Base-by-base conservation (phyloP, 2,888 invertebrate species). In the Parochlus steinenii region DNA sequence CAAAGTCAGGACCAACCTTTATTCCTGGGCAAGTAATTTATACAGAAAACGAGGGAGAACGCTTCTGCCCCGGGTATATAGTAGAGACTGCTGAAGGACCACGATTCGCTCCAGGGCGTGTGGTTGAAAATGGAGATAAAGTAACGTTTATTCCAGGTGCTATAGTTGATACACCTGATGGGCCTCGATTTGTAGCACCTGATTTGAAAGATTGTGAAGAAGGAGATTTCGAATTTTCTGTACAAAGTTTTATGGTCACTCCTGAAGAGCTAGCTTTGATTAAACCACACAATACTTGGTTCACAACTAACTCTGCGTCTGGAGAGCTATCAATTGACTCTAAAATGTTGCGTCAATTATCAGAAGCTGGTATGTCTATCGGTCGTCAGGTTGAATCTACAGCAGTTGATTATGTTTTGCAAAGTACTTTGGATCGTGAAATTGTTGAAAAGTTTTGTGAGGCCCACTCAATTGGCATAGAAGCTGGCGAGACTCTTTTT, bases 81-180 rank as follows among this genome's bases (percentile, higher is more conserved):
- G 73, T 77, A n/a, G 74, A 75, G 44, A 74, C 75, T 1, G 66
- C 69, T 40, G 71, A 74, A 47, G 75, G 74, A 0, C 73, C 74
- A 4, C 60, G 73, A 46, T 79, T 80, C 51, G 64, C 80, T 4
- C 68, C 74, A 1, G 80, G 81, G 1, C 71, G 78, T 58, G 74
- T 76, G 31, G 65, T 80, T 29, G 71, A 75, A 48, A 74, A 74
- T 1, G 74, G 74, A 38, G 69, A 69, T 31, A 73, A 77, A 12
- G 66, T 77, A 3, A 75, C 75, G 36, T 81, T 81, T 53, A 71
- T 81, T 5, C 79, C 81, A 5, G 81, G 81, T 2, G 79, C 80
- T 61, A 77, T 79, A 6, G 65, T 81, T 20, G 67, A 74, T 51
- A 79, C 77, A 15, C 71, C 73, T 26, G 71, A 69, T 48, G 80